Base-by-base conservation (phyloP, 2,888 invertebrate genomes). In the Metalampra italica region DNA sequence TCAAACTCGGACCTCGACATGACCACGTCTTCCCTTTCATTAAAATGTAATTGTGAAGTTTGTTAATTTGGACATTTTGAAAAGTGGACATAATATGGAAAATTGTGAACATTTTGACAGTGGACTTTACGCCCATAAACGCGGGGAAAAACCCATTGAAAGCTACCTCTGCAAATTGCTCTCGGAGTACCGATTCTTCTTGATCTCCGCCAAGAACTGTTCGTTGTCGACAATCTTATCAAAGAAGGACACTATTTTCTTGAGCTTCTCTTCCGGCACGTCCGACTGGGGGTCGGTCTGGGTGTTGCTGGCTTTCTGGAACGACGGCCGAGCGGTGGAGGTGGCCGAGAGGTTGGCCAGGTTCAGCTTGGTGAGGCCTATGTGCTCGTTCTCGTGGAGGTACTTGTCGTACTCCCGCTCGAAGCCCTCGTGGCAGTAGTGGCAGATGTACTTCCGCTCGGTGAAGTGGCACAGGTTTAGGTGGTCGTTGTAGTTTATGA, bases 401-500 rank as follows among this genome's bases (percentile, higher is more conserved):
- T 63, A 53, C 39, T 82, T 85, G 9, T 84, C 82, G 14, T 60
- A 51, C 29, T 82, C 81, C 0, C 34, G 62, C 3, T 75, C 68
- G 45, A 86, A 88, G 0, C 88, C 88, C 39, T 86, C 87, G 54
- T 88, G 88, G 56, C 88, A 88, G 57, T 85, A 88, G 48, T 80
- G 79, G 43, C 88, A 88, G 46, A 72, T 49, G 56, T 50, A 71
- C 45, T 76, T 80, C 7, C 78, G 72, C 0, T 79, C 78, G 0
- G 68, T 51, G 50, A 87, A 88, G 51, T 88, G 88, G 49, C 78
- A 78, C 0, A 87, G 63, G 53, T 87, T 87, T 0, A 88, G 60
- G 15, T 88, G 88, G 44, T 88, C 87, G 46, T 88, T 88, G 71
- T 88, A 88, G 58, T 87, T 88, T 36, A 88, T 87, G 43, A 88